Evolutionary conservation across 2,888 invertebrate species (phyloP).

Genomic region (Nephrotoma flavescens): DNA sequence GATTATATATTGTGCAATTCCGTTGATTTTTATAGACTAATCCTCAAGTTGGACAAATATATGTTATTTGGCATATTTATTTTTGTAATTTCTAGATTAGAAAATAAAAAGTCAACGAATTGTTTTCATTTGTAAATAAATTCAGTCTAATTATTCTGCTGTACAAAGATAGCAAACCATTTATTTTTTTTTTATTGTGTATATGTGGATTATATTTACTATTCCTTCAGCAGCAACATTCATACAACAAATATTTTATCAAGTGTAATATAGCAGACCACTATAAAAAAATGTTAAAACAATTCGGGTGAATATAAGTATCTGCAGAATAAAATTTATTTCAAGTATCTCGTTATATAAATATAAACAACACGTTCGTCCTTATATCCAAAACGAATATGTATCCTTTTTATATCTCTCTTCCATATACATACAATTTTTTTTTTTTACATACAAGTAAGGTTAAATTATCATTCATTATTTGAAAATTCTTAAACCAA

Average conservation of each 20-base stretch:
- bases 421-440: background rate
- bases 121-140: no score
- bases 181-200: background rate
- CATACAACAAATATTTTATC: background rate
- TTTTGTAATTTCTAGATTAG: no score
- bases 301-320: background rate
- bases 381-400: background rate
- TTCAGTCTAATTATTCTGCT: no score
- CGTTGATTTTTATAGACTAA: no score
- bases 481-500: background rate
- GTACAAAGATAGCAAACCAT: no score
- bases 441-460: background rate
- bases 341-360: background rate
- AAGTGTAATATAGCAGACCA: background rate
- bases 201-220: background rate
- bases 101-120: no score
- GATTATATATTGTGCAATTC: no score
- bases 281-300: background rate
- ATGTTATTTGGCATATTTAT: no score
- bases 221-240: background rate
- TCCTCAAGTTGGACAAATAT: no score
- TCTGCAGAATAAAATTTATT: background rate
- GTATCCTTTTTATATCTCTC: background rate
- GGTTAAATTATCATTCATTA: background rate
- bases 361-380: background rate